phyloP scores from a whole-genome alignment of 2,888 invertebrate species.

The Dendrolimus pini region DNA sequence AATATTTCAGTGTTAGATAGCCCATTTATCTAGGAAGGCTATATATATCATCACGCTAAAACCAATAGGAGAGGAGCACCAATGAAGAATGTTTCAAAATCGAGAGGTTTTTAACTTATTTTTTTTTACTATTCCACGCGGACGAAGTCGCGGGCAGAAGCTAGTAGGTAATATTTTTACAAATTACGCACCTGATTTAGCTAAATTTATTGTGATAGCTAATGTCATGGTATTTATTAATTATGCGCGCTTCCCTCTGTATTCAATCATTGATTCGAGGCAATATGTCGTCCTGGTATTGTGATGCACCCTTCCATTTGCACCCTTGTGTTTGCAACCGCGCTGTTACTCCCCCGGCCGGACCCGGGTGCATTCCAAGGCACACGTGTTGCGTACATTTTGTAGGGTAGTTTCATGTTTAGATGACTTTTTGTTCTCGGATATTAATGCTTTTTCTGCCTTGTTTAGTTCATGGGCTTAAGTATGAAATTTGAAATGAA shows the following conservation, averaged over 20 bases:
- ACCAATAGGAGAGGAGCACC: too few relatives aligned
- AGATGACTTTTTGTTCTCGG: neutral
- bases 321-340: neutral
- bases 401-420: slow-evolving; percentile 10
- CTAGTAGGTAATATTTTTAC: neutral
- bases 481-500: neutral
- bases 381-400: slow-evolving; percentile 51
- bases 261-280: slow-evolving; percentile 46
- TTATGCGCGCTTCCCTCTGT: slow-evolving; percentile 27
- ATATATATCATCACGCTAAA: too few relatives aligned
- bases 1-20: too few relatives aligned
- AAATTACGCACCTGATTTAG: slow-evolving; percentile 22
- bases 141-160: too few relatives aligned
- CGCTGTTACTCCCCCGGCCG: slow-evolving; percentile 14
- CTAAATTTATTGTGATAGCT: neutral
- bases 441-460: neutral
- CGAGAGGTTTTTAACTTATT: too few relatives aligned
- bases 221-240: slow-evolving; percentile 16
- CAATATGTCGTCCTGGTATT: slow-evolving; percentile 32
- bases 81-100: too few relatives aligned
- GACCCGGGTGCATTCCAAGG: slow-evolving; percentile 44
- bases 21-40: too few relatives aligned
- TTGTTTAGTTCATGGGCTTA: neutral
- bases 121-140: too few relatives aligned
- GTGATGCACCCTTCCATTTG: slow-evolving; percentile 32